A percentile compares a stretch with the other conserved stretches of the same genome.
Conservation (phyloP, 2,888 invertebrate species). For the Patella pellucida region DNA sequence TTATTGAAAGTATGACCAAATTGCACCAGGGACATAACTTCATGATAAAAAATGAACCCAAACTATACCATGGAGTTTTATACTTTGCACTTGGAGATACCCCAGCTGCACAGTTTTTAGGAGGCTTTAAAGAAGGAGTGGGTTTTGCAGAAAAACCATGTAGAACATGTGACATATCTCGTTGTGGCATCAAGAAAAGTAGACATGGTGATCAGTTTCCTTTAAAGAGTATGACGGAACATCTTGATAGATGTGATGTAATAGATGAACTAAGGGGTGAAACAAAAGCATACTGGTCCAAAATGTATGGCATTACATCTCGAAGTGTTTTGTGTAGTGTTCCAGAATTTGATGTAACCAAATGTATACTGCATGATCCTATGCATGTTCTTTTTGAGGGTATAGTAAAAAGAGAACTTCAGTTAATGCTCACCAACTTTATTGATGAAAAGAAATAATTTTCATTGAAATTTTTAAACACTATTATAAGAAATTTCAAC, state of each 20-base stretch:
- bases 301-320: conserved; percentile 23
- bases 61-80: conserved; percentile 19
- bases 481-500: conserved; percentile 15
- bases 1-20: conserved; percentile 22
- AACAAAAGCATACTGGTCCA: conserved; percentile 24
- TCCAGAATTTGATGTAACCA: conserved; percentile 24
- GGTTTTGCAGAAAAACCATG: conserved; percentile 28
- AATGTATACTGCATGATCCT: conserved; percentile 31
- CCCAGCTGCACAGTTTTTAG: conserved; percentile 24
- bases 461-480: too few species aligned
- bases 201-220: conserved; percentile 9
- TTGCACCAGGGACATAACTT: conserved; percentile 18
- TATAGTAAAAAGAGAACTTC: neutral
- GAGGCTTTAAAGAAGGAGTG: conserved; percentile 37
- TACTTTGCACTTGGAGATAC: conserved; percentile 25
- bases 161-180: conserved; percentile 25
- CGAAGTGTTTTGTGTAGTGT: conserved; percentile 18
- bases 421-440: neutral
- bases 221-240: conserved; percentile 20
- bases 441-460: neutral
- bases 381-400: conserved; percentile 35
- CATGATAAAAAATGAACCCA: neutral
- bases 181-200: conserved; percentile 9
- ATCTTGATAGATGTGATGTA: conserved; percentile 24
- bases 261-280: neutral